Evolutionary conservation across 53 echinoderm and acorn worm genomes (phyloP), one percentile per base, ranked within the genome.

Genomic region (Echinometra lucunter): DNA sequence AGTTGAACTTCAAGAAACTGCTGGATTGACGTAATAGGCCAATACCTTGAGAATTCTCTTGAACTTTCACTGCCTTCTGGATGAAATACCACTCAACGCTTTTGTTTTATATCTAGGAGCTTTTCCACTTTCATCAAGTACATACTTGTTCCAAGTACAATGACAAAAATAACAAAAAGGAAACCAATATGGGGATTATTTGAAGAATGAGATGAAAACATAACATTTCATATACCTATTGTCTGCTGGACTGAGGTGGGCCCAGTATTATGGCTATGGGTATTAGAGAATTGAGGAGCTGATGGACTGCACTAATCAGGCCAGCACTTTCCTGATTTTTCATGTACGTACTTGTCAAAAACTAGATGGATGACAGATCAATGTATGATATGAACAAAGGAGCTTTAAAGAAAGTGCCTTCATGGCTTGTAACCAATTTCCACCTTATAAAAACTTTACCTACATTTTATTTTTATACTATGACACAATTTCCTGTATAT

Each of bases 81-180:
- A 85, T 10, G 15, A 47, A 85, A 47, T 4, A 28, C 10, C 28
- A 49, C 34, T 45, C 13, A 30, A 28, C 49, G 49, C 55, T 49
- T 18, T 19, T 21, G n/a, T 53, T 85, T 85, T 47, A 47, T 47
- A 85, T 45, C 3, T 4, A 6, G 28, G 12, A 53, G 27, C 49
- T 10, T 85, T 47, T 85, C 85, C 85, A 49, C 47, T 85, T 47
- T 85, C 28, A 47, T 85, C 85, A 85, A 85, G 85, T 85, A 85
- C 37, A 27, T 85, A 49, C 85, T 49, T 28, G 85, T 85, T 85
- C 34, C 11, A 72, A 34, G 38, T 13, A 42, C 44, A 6, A 49
- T 85, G 85, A 47, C 5, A 49, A 28, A 47, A 19, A 49, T 49
- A 85, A 30, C n/a, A n/a, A 85, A 82, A 85, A 3, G 2, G 0